Conservation (phyloP, 1,140 invertebrate genomes). For the Apis florea region DNA sequence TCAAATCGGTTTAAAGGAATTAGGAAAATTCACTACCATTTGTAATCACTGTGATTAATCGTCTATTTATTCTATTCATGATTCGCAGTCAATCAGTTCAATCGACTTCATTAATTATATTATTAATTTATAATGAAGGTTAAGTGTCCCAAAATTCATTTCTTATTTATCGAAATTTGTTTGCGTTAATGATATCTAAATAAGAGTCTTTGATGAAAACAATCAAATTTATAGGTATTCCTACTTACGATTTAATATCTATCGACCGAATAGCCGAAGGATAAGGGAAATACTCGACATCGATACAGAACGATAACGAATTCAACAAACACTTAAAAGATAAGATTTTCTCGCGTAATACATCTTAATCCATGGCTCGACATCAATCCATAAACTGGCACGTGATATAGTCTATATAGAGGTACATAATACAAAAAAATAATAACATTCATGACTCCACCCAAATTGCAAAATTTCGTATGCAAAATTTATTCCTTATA, state of each 20-base stretch:
- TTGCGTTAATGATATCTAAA: neutral
- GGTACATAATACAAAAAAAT: neutral
- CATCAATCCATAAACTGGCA: constrained; percentile 35
- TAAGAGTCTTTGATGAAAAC: neutral
- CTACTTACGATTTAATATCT: constrained; percentile 17
- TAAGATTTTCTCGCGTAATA: constrained; percentile 50
- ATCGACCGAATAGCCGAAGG: neutral
- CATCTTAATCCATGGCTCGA: constrained; percentile 51
- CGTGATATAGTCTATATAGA: constrained; percentile 4
- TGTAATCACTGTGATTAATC: neutral
- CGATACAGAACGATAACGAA: constrained; percentile 66
- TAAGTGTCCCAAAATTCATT: neutral
- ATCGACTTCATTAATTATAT: neutral
- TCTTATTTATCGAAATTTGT: constrained; percentile 7
- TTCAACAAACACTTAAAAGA: constrained; percentile 70
- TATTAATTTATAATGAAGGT: neutral
- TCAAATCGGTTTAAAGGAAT: neutral
- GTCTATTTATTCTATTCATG: neutral
- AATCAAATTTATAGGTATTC: constrained; percentile 13
- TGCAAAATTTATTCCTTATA: constrained; percentile 14
- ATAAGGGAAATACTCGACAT: constrained; percentile 57
- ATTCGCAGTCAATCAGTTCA: neutral
- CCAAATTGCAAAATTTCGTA: neutral
- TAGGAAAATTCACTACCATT: neutral
- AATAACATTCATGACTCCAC: constrained; percentile 1